phyloP scores from a whole-genome alignment of 2,888 invertebrate species.

The Sarcophaga carnaria region DNA sequence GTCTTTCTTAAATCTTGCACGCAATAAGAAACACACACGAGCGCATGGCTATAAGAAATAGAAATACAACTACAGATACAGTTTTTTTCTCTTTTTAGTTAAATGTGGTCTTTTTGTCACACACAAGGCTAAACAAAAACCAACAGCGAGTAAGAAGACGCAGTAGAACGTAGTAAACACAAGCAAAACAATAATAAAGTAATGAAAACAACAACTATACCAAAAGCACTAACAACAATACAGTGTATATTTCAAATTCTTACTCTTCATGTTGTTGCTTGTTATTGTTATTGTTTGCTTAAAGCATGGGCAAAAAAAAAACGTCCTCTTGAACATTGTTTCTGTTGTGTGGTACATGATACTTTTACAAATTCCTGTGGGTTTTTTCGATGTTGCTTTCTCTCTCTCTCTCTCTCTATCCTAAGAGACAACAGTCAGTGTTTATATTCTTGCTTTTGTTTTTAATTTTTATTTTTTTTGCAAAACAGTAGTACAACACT shows the following conservation, averaged over 20 bases:
- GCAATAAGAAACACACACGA: background rate
- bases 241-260: conserved; percentile 17
- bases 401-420: background rate
- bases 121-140: background rate
- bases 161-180: background rate
- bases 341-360: conserved; percentile 49
- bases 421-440: background rate
- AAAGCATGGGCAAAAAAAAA: conserved; percentile 41
- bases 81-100: background rate
- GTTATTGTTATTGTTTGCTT: background rate
- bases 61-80: background rate
- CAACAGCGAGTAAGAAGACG: conserved; percentile 4
- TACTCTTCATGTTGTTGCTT: background rate
- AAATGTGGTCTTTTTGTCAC: background rate
- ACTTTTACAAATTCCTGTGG: conserved; percentile 63
- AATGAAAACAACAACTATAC: background rate
- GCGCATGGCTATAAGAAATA: background rate
- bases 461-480: conserved; percentile 1
- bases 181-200: conserved; percentile 21
- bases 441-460: background rate
- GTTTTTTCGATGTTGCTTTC: conserved; percentile 29
- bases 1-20: background rate
- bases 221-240: background rate
- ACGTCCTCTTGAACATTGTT: conserved; percentile 30
- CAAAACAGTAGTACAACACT: background rate